Base-by-base conservation (phyloP, 1,140 invertebrate species). In the Scaptomyza montana region DNA sequence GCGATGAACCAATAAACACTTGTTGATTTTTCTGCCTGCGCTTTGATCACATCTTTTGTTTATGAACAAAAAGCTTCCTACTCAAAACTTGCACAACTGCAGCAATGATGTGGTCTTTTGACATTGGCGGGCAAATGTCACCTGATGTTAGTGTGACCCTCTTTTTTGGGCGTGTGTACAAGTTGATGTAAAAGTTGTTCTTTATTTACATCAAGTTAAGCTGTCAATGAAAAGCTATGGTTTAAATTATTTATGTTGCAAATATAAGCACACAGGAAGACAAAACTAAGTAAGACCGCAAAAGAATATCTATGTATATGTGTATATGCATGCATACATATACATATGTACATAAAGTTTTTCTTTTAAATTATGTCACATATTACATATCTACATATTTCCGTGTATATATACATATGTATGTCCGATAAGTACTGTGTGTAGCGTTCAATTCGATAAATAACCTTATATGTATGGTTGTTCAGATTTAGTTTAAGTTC, bases 51-150 rank as follows among this genome's bases (percentile, higher is more conserved):
- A 25, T 67, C 54, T 54, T 53, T 47, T 53, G 21, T 43, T 45
- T 61, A 53, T 54, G 36, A 43, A 43, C 10, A n/a, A 16, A 19
- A 5, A 39, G 39, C 12, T 50, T 21, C 30, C 30, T 8, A 41
- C 30, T 28, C 9, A 9, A n/a, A 36, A 4, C 16, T 19, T 28
- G 4, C 10, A 36, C 19, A 53, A 16, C 19, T 43, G 28, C 19
- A 54, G 33, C 55, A 59, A 13, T 77, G 71, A 77, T 77, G 71
- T 66, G 75, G 39, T 19, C 61, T 65, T 69, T 21, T 51, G 43
- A 16, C 28, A 70, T 74, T 77, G 49, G 70, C 41, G 13, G 10
- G 16, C 19, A 10, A 25, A 36, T 47, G 64, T 16, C 45, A 16
- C 12, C 25, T 51, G 60, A 3, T 45, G 13, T 8, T 28, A 46